Base-by-base conservation (phyloP, 2,797 vertebrate genomes). In the Botia almorhae region DNA sequence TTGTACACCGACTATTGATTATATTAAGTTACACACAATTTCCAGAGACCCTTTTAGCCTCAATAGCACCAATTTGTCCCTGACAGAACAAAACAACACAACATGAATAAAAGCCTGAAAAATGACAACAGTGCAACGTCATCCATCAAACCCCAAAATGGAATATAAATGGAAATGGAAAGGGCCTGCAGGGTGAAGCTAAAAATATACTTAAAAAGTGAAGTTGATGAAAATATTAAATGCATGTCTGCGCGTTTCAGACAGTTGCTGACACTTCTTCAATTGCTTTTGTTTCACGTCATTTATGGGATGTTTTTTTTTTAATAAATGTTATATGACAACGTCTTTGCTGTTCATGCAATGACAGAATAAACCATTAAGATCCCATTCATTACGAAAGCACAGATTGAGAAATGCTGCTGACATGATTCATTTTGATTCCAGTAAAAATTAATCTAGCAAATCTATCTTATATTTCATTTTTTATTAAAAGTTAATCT, bases 41-140 rank as follows among this genome's bases (percentile, higher is more conserved):
- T 21, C 8, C 6, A 56, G 11, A 14, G 51, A 16, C 1, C 19
- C 2, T 56, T 55, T 58, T 29, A 13, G 1, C 1, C 64, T 53
- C 3, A 26, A 67, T 7, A n/a, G 53, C 17, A 60, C 75, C 1
- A 23, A 29, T 60, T 21, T 33, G 29, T n/a, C 33, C 50, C 51
- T 29, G 4, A 13, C 13, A 11, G n/a, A 65, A 76, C 50, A 91
- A 89, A 83, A 87, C 85, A n/a, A n/a, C 7, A 39, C 8, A 65
- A 78, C 89, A 81, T 82, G 85, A 89, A 91, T 91, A 90, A 87
- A 90, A 74, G 86, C 87, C 46, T 67, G 83, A 80, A 48, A 86
- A 63, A 83, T 84, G 90, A 89, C 91, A 93, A 90, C 87, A 91
- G 89, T 83, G 84, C 51, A 11, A 50, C 86, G 89, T 88, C 91